Base-by-base conservation (phyloP, 2,888 invertebrate species). In the Tiphia femorata region DNA sequence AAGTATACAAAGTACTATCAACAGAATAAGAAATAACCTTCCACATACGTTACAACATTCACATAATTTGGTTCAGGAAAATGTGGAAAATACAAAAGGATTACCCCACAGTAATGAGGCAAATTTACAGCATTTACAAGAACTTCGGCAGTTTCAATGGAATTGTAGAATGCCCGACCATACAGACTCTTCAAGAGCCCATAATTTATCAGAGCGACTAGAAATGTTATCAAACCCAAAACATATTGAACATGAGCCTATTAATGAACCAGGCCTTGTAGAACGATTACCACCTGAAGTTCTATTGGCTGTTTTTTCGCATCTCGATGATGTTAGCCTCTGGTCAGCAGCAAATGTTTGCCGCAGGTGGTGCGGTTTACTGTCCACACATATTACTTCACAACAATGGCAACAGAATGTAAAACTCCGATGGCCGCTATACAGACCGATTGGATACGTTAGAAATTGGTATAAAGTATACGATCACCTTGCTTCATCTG, bases 331-430 rank as follows among this genome's bases (percentile, higher is more conserved):
- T 84, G 88, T 97, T 77, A 96, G 96, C 0, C 86, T 97, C 73
- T 93, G 95, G 90, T 93, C 92, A 76, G 93, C 93, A 54, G 92
- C 93, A 30, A 92, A 92, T 79, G 96, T 96, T 23, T 96, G 95
- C 80, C 86, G 88, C 63, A 89, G 95, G 63, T 97, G 96, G 96
- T 87, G 90, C 64, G 89, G 91, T 35, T 88, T 97, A 25, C 86
- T 97, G 49, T 89, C 91, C 52, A 91, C 92, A 62, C 92, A 94
- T 71, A 90, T 93, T 56, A 88, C 92, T 0, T 89, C 91, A 49
- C 87, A 90, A 40, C 90, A 92, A 79, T 97, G 97, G 97, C 89
- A 90, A 64, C 87, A 87, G 63, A 93, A 92, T 81, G 90, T 92
- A 0, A 87, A 88, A 71, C 86, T 89, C 46, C 87, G 96, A 50